phyloP scores from a whole-genome alignment of 2,113 vertebrate species.

The Tauraco erythrolophus region DNA sequence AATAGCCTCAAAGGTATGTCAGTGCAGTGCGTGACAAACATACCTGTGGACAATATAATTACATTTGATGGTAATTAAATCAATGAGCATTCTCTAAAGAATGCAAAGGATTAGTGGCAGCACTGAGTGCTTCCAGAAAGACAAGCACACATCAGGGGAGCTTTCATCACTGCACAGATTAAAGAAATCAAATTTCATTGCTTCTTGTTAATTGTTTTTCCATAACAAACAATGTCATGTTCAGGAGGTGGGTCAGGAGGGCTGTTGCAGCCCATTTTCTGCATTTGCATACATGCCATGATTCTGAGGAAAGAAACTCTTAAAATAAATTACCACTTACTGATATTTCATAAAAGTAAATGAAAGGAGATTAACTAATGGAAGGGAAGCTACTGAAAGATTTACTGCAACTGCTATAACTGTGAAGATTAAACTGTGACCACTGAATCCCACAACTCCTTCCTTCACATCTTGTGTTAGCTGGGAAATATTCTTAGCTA shows the following conservation, averaged over 20 bases:
- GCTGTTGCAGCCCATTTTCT: background rate
- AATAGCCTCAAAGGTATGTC: background rate
- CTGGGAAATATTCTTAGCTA: background rate
- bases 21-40: constrained; percentile 10
- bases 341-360: background rate
- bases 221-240: background rate
- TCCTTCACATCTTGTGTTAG: background rate
- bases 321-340: background rate
- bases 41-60: background rate
- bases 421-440: background rate
- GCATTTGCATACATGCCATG: background rate
- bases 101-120: constrained; percentile 42
- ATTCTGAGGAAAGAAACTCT: background rate
- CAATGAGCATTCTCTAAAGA: constrained; percentile 28
- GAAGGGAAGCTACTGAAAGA: background rate
- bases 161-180: constrained; percentile 50
- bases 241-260: background rate
- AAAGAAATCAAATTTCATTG: background rate
- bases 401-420: background rate
- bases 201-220: constrained; percentile 46
- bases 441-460: background rate
- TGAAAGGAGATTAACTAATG: background rate
- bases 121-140: constrained; percentile 45
- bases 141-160: background rate
- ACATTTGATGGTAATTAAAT: constrained; percentile 27